Evolutionary conservation across 2,888 invertebrate genomes (phyloP), one percentile per base, ranked within the genome.

Genomic region (Lomographa bimaculata): DNA sequence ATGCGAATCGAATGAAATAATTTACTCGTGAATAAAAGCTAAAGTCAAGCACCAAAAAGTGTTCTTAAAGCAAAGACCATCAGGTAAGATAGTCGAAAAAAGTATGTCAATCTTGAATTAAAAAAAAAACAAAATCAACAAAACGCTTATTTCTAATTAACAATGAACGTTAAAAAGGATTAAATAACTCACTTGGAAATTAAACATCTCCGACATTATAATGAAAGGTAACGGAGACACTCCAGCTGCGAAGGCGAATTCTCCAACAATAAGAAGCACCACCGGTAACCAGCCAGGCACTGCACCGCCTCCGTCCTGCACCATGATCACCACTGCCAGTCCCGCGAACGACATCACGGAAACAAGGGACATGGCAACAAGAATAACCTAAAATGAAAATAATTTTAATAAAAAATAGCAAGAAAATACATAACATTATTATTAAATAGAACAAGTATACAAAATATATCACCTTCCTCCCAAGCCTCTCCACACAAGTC

Each of bases 381-480:
- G 12, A 6, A 54, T 41, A 5, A 85, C 85, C 77, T 74, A 4
- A 2, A 14, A 14, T 4, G 3, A 14, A 14, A 3, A 2, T 2
- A 17, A 3, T 0, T 7, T 21, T 10, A 3, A 7, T 4, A 21
- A 21, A 8, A 8, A 2, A 11, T 16, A 4, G 1, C 14, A 1
- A 14, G 7, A 14, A n/a, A n/a, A n/a, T n/a, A n/a, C 14, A 14
- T 14, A 14, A 3, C 14, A 4, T 14, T 14, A 14, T 14, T 14
- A 14, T 14, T 14, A 14, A 3, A 14, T 14, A 14, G 2, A 14
- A 3, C 4, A 14, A 14, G 14, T 14, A 3, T 14, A 16, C 7
- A 2, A 1, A 26, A 7, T n/a, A n/a, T n/a, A n/a, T n/a, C n/a
- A 85, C 85, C 77, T 74, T 80, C 44, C 82, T 71, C 2, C 77